phyloP scores from a whole-genome alignment of 2,113 vertebrate genomes.

The Himantopus leucocephalus region DNA sequence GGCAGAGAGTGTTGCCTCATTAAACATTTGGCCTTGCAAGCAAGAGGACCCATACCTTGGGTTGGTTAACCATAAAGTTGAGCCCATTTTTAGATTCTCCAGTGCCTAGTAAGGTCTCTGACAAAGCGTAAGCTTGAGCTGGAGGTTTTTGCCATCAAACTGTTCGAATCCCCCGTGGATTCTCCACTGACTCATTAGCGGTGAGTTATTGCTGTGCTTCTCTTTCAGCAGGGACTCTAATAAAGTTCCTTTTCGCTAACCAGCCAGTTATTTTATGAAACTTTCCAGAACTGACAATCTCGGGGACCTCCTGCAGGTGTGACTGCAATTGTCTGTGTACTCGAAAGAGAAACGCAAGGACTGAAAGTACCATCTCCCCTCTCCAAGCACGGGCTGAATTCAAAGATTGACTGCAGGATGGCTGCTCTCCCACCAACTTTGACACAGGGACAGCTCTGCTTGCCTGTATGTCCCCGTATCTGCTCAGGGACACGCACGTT shows the following conservation, averaged over 20 bases:
- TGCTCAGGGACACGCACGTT: background rate
- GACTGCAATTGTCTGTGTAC: background rate
- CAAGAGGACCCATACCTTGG: background rate
- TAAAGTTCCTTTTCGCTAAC: background rate
- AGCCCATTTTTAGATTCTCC: background rate
- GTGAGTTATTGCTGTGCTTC: conserved; percentile 24
- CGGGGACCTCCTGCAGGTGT: background rate
- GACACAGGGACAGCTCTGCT: background rate
- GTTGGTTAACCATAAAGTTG: background rate
- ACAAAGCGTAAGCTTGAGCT: background rate
- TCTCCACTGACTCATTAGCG: conserved; percentile 10
- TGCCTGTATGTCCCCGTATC: background rate
- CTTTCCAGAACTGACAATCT: background rate
- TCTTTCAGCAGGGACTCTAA: conserved; percentile 37
- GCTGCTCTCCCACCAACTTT: background rate
- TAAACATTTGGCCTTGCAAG: background rate
- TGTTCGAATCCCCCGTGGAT: background rate
- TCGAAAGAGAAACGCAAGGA: background rate
- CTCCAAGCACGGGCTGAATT: background rate
- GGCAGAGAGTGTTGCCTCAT: background rate
- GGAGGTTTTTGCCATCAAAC: background rate
- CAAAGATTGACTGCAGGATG: background rate
- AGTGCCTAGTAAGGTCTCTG: background rate
- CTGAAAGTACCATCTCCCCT: background rate
- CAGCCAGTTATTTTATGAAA: conserved; percentile 13